Conservation (phyloP, 2,113 vertebrate species). For the Corythoichthys haematopterus region DNA sequence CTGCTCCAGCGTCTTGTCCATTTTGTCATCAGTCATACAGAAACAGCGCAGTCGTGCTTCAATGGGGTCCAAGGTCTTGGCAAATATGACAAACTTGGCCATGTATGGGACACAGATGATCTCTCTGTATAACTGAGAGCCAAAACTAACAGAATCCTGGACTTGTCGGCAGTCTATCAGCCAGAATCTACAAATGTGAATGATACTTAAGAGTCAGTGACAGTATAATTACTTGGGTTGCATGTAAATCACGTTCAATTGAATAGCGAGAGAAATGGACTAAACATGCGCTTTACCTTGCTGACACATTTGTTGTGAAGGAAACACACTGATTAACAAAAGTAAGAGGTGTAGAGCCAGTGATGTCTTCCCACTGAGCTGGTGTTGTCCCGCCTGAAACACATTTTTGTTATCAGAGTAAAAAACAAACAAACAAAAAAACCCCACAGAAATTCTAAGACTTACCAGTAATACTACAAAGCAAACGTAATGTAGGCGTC, state of each 20-base stretch:
- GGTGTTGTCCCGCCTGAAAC: constrained; percentile 90
- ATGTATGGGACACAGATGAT: constrained; percentile 98
- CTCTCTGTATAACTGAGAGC: constrained; percentile 92
- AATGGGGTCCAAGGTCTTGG: constrained; percentile 93
- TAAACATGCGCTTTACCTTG: constrained; percentile 74
- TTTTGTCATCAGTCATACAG: constrained; percentile 98
- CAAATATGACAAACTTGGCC: constrained; percentile 99
- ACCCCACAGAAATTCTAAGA: background rate
- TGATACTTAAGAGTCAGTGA: constrained; percentile 4
- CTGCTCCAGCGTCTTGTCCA: constrained; percentile 96
- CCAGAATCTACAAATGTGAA: constrained; percentile 81
- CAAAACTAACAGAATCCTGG: constrained; percentile 92
- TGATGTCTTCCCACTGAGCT: constrained; percentile 98
- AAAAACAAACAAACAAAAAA: background rate
- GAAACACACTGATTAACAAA: constrained; percentile 98
- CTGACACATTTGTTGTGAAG: constrained; percentile 98
- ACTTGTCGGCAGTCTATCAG: constrained; percentile 95
- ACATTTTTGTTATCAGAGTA: background rate
- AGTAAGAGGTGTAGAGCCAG: constrained; percentile 92
- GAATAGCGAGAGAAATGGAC: background rate
- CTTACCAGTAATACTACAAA: constrained; percentile 96
- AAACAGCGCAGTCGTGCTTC: constrained; percentile 94
- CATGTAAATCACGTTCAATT: background rate
- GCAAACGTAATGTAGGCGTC: constrained; percentile 85
- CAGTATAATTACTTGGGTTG: background rate